Percentiles rank a stretch among this genome's conserved stretches.
phyloP scores from a whole-genome alignment of 1,140 invertebrate species.

The Danaus plexippus region DNA sequence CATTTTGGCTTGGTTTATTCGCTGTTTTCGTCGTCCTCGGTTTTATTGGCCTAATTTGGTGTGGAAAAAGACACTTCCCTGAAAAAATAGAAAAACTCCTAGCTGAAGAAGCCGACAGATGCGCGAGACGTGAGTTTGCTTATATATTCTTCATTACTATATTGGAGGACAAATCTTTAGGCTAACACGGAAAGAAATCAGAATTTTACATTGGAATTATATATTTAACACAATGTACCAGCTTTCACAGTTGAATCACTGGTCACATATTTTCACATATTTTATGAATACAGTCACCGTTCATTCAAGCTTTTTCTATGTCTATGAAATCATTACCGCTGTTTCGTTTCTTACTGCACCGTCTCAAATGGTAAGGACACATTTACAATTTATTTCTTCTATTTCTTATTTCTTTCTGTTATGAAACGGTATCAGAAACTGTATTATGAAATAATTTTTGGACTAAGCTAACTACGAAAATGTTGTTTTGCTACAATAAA shows the following conservation, averaged over 20 bases:
- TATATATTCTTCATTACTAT: neutral
- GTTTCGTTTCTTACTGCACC: constrained; percentile 51
- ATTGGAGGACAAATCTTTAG: constrained; percentile 54
- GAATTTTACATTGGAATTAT: constrained; percentile 6
- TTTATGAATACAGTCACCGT: constrained; percentile 28
- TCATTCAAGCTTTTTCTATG: constrained; percentile 35
- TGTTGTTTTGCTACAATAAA: neutral
- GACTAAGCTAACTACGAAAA: neutral
- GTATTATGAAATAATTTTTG: constrained; percentile 1
- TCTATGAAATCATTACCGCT: constrained; percentile 40
- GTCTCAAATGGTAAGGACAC: constrained; percentile 56
- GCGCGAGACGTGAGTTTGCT: constrained; percentile 70
- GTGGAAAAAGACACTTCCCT: constrained; percentile 84
- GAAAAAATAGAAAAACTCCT: constrained; percentile 87
- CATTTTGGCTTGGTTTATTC: constrained; percentile 86
- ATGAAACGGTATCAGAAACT: constrained; percentile 44
- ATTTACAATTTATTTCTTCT: constrained; percentile 37
- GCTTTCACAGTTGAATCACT: constrained; percentile 33
- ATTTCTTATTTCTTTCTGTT: constrained; percentile 36
- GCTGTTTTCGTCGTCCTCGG: constrained; percentile 83
- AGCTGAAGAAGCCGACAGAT: constrained; percentile 83
- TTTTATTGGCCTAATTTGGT: constrained; percentile 83
- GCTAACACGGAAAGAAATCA: constrained; percentile 35
- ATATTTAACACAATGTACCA: constrained; percentile 28
- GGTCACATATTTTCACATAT: constrained; percentile 8